Evolutionary conservation across 2,797 vertebrate genomes (phyloP), one percentile per base, ranked within the genome.

Genomic region (Girardinus metallicus): DNA sequence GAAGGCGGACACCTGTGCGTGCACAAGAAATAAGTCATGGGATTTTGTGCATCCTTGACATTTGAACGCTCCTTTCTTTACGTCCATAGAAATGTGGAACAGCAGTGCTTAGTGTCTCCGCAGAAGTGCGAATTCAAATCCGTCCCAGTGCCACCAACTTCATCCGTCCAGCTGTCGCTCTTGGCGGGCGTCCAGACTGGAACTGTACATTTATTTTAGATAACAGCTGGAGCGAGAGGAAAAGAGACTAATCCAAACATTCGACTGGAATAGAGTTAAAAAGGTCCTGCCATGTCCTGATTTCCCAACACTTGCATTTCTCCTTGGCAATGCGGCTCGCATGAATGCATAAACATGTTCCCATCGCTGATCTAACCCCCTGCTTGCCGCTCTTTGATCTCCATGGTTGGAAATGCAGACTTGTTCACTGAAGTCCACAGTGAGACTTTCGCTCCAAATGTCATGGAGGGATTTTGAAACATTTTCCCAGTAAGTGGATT

Each of bases 181-280:
- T 26, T 89, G 88, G 85, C 43, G 2, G 4, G 26, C 23, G 0
- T 72, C 84, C 89, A 89, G 80, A 83, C n/a, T 53, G 26, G 31
- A 87, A 82, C 74, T 47, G 31, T 26, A 2, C 83, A 84, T 88
- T 89, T 87, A 83, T 78, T 86, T 83, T 73, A 83, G 49, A 75
- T 75, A 86, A 81, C 46, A 23, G 46, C 43, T 74, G 53, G 85
- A 83, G 53, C 10, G 0, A 0, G 68, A 31, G 53, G 84, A 80
- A 83, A 83, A 71, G 29, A 34, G 60, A 79, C 41, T 43, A 15
- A 39, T 81, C 26, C 39, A 77, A 84, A 86, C 66, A 76, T 75
- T 60, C 44, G 9, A 12, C 49, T 62, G 26, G 51, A 70, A n/a
- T 0, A 15, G 62, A 57, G 16, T 18, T 2, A 55, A 72, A 81